A percentile compares a stretch with the other conserved stretches of the same genome.
phyloP scores from a whole-genome alignment of 2,888 invertebrate species.

The Hemithea aestivaria region DNA sequence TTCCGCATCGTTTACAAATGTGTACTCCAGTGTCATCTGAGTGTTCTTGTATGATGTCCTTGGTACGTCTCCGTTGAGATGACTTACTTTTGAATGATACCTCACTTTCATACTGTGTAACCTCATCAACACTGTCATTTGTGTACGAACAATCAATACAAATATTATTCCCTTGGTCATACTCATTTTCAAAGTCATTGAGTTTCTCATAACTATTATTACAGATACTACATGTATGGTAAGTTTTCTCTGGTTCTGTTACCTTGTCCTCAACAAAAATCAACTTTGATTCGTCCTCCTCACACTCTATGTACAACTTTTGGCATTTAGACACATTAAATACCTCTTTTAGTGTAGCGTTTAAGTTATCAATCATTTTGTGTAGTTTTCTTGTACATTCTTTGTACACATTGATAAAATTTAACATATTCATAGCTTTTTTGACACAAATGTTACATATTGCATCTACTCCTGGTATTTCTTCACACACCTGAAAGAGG shows the following conservation, averaged over 20 bases:
- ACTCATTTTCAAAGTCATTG: conserved; percentile 41
- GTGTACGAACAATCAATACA: conserved; percentile 50
- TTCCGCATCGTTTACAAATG: conserved; percentile 62
- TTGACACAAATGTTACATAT: conserved; percentile 55
- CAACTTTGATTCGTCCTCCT: conserved; percentile 42
- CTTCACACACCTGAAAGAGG: conserved; percentile 44
- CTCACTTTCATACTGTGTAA: conserved; percentile 37
- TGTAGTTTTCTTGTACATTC: conserved; percentile 42
- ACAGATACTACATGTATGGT: conserved; percentile 43
- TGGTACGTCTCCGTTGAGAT: conserved; percentile 43
- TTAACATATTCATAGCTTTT: conserved; percentile 38
- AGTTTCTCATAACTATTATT: conserved; percentile 34
- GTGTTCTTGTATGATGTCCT: conserved; percentile 48
- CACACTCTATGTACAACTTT: conserved; percentile 45
- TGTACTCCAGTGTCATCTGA: conserved; percentile 33
- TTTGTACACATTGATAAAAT: conserved; percentile 47
- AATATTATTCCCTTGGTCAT: conserved; percentile 47
- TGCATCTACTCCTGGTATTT: conserved; percentile 55
- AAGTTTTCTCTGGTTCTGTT: conserved; percentile 13
- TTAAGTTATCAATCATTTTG: conserved; percentile 45
- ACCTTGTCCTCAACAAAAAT: conserved; percentile 37
- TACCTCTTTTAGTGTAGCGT: conserved; percentile 37
- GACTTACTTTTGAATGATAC: conserved; percentile 43
- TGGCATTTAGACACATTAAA: conserved; percentile 35
- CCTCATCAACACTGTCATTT: conserved; percentile 33